These are phyloP conservation scores for Sebastiscus albofasciatus DNA, from an alignment of 2,797 vertebrate species.

Conservation along the genomic window DNA sequence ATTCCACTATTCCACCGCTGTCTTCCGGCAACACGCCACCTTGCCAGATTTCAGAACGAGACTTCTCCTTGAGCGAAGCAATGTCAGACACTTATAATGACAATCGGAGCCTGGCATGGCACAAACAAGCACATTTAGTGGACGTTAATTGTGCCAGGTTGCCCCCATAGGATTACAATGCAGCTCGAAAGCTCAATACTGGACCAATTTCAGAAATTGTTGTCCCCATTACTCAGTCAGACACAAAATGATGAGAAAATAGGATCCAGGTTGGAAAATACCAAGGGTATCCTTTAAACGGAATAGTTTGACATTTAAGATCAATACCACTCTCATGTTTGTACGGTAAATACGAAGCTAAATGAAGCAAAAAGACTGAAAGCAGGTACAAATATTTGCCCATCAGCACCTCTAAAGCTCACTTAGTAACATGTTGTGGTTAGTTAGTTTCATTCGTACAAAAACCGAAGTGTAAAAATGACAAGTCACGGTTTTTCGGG, in stretches of 20 bases:
- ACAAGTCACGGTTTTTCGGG: rapidly evolving
- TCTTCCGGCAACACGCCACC: background rate
- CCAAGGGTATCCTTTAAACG: no score
- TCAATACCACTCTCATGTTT: background rate
- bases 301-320: background rate
- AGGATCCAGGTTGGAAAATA: background rate
- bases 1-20: no score
- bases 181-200: background rate
- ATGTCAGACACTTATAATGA: background rate
- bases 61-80: background rate
- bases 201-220: background rate
- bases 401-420: background rate
- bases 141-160: background rate
- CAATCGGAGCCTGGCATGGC: background rate
- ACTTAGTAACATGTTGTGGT: background rate
- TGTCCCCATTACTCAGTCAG: background rate
- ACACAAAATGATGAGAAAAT: background rate
- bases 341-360: background rate
- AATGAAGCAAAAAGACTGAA: background rate
- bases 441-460: background rate
- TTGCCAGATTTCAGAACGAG: background rate
- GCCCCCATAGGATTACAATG: background rate
- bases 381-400: background rate
- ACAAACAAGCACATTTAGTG: background rate
- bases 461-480: background rate